These are phyloP conservation scores for Phyllostomus hastatus DNA, from an alignment of 2,113 vertebrate genomes.

Conservation along the genomic window DNA sequence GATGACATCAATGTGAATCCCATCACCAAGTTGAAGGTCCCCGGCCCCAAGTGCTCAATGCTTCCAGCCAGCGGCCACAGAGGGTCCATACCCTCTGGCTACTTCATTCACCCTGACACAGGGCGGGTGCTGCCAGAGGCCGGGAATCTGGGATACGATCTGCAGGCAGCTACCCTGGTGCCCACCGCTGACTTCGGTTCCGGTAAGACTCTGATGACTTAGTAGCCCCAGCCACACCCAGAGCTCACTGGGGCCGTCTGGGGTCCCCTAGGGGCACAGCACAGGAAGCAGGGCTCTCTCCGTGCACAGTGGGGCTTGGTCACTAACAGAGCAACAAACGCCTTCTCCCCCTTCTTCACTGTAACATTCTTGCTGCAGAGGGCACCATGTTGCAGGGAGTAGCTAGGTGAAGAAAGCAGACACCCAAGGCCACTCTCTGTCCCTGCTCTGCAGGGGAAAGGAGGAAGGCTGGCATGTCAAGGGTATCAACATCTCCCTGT, in stretches of 20 bases:
- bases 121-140: slow-evolving; percentile 84
- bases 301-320: background rate
- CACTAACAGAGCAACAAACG: background rate
- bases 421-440: background rate
- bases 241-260: background rate
- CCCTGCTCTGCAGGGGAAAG: background rate
- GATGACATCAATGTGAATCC: slow-evolving; percentile 76
- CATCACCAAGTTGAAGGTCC: slow-evolving; percentile 82
- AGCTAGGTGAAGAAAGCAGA: background rate
- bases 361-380: background rate
- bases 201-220: slow-evolving; percentile 55
- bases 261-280: too few relatives aligned
- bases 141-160: slow-evolving; percentile 88
- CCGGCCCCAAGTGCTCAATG: slow-evolving; percentile 80
- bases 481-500: background rate
- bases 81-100: slow-evolving; percentile 81
- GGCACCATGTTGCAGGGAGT: background rate
- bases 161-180: slow-evolving; percentile 80
- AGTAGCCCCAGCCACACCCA: background rate
- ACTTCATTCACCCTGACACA: slow-evolving; percentile 88
- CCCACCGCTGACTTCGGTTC: slow-evolving; percentile 78
- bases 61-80: slow-evolving; percentile 81
- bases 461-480: background rate
- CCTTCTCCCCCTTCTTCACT: background rate
- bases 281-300: background rate